Evolutionary conservation across 2,888 invertebrate genomes (phyloP).

Genomic region (Idaea aversata): DNA sequence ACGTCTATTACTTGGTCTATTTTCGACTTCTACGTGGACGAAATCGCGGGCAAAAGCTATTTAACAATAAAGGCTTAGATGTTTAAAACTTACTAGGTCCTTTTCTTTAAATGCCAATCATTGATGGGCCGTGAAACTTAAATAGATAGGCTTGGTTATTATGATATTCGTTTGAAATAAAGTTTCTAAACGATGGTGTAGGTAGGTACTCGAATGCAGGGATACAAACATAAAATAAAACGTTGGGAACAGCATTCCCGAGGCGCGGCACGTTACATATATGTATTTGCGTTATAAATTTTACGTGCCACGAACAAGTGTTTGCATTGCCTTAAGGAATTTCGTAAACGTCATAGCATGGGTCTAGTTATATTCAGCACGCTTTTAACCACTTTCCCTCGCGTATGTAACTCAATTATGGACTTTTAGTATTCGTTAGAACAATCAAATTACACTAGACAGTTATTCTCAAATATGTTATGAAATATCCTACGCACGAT

Average conservation of each 20-base stretch:
- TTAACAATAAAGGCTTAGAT: not conserved
- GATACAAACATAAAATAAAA: constrained; percentile 55
- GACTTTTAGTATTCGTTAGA: not conserved
- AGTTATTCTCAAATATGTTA: not conserved
- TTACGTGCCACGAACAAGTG: constrained; percentile 61
- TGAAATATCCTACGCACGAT: not conserved
- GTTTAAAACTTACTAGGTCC: not conserved
- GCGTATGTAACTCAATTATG: not conserved
- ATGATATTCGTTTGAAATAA: constrained; percentile 21
- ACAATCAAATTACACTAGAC: not conserved
- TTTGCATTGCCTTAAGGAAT: constrained; percentile 63
- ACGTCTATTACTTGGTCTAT: too few species aligned
- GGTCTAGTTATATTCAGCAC: not conserved
- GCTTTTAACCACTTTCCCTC: not conserved
- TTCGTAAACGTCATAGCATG: constrained; percentile 39
- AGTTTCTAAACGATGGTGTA: constrained; percentile 16
- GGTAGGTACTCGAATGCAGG: constrained; percentile 30
- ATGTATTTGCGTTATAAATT: constrained; percentile 66
- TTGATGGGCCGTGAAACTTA: not conserved
- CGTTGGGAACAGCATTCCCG: constrained; percentile 59
- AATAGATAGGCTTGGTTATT: not conserved
- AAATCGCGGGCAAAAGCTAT: too few species aligned
- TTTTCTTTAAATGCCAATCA: not conserved
- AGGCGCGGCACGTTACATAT: constrained; percentile 44
- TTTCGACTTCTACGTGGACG: too few species aligned